phyloP scores from a whole-genome alignment of 2,888 invertebrate species.

The Barypeithes pellucidus region DNA sequence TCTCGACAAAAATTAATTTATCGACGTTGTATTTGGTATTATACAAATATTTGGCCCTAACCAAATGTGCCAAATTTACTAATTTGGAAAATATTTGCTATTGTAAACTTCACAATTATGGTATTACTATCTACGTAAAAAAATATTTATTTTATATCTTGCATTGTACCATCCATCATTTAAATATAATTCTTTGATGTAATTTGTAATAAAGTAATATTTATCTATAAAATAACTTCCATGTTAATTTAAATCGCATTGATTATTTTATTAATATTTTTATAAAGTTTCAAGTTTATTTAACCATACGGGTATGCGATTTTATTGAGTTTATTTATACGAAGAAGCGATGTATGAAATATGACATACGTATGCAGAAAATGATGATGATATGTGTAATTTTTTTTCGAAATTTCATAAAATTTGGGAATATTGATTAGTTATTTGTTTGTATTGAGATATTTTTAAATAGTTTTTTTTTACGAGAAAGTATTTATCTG shows the following conservation, averaged over 20 bases:
- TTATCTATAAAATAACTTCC: constrained; percentile 2
- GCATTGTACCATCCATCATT: not conserved
- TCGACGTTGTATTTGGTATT: no score
- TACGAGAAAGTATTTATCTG: no score
- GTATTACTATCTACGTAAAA: not conserved
- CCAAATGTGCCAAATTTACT: no score
- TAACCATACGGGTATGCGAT: not conserved
- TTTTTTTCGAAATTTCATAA: not conserved
- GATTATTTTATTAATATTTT: constrained; percentile 8
- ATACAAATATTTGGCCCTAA: no score
- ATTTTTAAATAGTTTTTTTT: not conserved
- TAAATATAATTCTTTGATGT: not conserved
- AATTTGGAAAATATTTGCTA: not conserved
- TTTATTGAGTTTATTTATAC: not conserved
- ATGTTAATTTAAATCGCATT: not conserved
- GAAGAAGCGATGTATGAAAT: not conserved
- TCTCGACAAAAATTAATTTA: no score
- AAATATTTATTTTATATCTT: not conserved
- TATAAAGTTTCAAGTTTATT: not conserved
- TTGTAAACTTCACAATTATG: not conserved
- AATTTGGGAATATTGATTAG: not conserved
- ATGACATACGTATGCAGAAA: not conserved
- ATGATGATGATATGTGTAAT: not conserved
- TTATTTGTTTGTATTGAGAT: not conserved
- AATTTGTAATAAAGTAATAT: not conserved